Conservation (phyloP, 1,140 invertebrate genomes). For the Calliphora vicina region DNA sequence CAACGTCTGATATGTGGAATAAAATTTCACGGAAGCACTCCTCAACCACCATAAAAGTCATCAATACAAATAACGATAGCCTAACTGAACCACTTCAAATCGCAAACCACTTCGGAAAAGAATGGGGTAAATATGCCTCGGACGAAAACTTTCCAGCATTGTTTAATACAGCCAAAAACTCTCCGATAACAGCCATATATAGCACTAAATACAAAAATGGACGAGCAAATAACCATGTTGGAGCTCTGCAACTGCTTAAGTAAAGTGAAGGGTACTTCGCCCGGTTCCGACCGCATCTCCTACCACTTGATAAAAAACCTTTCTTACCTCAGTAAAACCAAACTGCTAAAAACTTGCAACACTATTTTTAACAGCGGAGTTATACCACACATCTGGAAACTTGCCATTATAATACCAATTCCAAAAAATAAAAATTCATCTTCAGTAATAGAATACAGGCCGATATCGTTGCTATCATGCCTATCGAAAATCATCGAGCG, state of each 20-base stretch:
- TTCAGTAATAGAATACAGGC: too few relatives aligned
- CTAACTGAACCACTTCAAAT: background rate
- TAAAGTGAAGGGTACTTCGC: background rate
- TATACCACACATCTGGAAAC: background rate
- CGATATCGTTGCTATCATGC: too few relatives aligned
- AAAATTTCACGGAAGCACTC: too few relatives aligned
- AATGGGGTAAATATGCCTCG: background rate
- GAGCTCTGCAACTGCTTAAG: background rate
- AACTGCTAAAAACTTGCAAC: too few relatives aligned
- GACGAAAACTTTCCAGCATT: slow-evolving; percentile 4
- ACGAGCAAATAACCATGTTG: background rate
- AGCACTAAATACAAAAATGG: background rate
- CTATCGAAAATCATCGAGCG: too few relatives aligned
- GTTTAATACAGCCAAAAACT: background rate
- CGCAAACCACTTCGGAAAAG: background rate
- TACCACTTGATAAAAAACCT: too few relatives aligned
- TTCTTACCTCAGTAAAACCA: background rate
- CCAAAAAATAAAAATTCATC: background rate
- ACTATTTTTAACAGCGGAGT: background rate
- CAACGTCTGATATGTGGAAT: background rate
- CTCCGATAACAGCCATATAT: background rate
- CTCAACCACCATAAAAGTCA: background rate
- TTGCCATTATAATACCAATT: background rate
- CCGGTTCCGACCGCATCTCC: background rate
- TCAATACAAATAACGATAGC: background rate